phyloP scores from a whole-genome alignment of 2,888 invertebrate species.

The Pecten maximus region DNA sequence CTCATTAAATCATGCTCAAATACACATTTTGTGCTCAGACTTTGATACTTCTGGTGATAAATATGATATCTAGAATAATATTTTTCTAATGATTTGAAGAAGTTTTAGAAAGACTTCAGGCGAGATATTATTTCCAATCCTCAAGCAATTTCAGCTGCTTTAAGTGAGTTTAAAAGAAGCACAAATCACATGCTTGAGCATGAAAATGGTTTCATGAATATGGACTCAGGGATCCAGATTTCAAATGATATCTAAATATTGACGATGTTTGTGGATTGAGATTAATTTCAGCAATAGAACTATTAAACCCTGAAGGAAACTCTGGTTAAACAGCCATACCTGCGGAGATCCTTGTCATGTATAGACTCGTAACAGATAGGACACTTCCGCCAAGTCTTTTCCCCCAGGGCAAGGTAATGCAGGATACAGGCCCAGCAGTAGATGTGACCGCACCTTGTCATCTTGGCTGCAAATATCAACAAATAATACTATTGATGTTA shows the following conservation, averaged over 20 bases:
- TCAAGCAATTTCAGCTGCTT: no score
- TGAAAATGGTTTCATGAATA: no score
- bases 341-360: slow-evolving; percentile 91
- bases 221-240: no score
- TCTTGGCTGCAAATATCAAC: slow-evolving; percentile 90
- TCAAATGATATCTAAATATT: not conserved
- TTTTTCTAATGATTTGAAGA: no score
- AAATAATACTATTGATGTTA: not conserved
- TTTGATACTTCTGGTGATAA: no score
- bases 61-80: no score
- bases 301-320: not conserved
- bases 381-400: slow-evolving; percentile 92
- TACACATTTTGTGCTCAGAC: no score
- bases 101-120: no score
- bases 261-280: not conserved
- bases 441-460: slow-evolving; percentile 96
- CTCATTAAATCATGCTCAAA: no score
- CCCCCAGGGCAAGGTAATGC: slow-evolving; percentile 92
- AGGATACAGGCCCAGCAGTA: slow-evolving; percentile 98
- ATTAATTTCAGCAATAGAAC: not conserved
- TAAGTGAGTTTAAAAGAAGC: not conserved
- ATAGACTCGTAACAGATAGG: slow-evolving; percentile 95
- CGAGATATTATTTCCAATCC: no score
- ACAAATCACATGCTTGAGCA: no score
- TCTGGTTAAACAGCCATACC: slow-evolving; percentile 84